Evolutionary conservation across 1,140 invertebrate species (phyloP).

Genomic region (Mycetomoellerius zeteki): DNA sequence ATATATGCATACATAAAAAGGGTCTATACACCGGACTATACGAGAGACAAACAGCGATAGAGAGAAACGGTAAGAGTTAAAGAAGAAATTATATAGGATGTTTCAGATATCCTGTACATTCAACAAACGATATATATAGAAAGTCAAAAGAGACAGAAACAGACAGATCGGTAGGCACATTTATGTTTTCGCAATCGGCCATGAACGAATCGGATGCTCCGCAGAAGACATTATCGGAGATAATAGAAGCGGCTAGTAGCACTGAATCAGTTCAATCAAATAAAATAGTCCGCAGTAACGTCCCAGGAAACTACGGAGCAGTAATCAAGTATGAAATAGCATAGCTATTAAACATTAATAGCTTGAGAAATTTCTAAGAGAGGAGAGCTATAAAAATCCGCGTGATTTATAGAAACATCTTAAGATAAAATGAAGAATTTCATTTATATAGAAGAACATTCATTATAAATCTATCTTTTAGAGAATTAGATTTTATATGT

Average conservation of each 20-base stretch:
- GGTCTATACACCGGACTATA: not conserved
- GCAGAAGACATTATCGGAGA: slow-evolving; percentile 36
- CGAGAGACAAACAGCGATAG: not conserved
- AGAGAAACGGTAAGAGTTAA: slow-evolving; percentile 10
- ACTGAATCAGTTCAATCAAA: slow-evolving; percentile 52
- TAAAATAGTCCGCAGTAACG: slow-evolving; percentile 37
- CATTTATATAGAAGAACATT: not conserved
- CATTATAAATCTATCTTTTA: not conserved
- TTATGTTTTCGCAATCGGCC: not conserved
- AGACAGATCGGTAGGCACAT: not conserved
- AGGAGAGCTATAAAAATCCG: not conserved
- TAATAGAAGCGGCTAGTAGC: slow-evolving; percentile 35
- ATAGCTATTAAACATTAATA: slow-evolving; percentile 46
- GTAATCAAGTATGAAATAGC: slow-evolving; percentile 39
- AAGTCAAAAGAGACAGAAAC: not conserved
- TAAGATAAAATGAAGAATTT: not conserved
- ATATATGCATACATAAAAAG: slow-evolving; percentile 6
- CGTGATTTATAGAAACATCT: not conserved
- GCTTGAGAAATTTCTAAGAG: slow-evolving; percentile 7
- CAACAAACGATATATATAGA: not conserved
- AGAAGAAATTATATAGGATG: slow-evolving; percentile 1
- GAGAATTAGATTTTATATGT: not conserved
- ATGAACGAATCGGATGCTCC: slow-evolving; percentile 31
- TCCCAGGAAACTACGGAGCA: slow-evolving; percentile 20
- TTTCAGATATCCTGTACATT: not conserved